Conservation (phyloP, 1,140 invertebrate genomes). For the Onthophagus taurus region DNA sequence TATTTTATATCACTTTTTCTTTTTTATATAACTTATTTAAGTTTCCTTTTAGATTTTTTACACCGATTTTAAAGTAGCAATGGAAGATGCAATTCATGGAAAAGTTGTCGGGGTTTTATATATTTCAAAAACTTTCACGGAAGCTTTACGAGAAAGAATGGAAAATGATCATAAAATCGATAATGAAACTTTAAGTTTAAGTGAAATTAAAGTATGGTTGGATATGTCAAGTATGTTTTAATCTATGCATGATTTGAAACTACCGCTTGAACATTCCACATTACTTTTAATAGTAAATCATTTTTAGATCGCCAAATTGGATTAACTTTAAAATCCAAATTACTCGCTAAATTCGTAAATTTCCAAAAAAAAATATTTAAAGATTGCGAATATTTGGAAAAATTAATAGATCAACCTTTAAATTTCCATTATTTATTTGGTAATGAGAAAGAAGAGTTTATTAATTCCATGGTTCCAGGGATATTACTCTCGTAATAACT, state of each 20-base stretch:
- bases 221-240: conserved; percentile 64
- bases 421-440: conserved; percentile 65
- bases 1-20: too few relatives aligned
- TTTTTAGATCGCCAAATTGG: conserved; percentile 63
- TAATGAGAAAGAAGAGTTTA: conserved; percentile 49
- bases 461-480: conserved; percentile 67
- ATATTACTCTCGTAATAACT: conserved; percentile 56
- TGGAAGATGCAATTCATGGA: conserved; percentile 49
- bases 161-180: conserved; percentile 41
- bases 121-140: conserved; percentile 67
- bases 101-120: conserved; percentile 59
- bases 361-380: conserved; percentile 46
- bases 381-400: conserved; percentile 47
- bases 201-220: conserved; percentile 55
- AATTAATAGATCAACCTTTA: conserved; percentile 48
- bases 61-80: conserved; percentile 43
- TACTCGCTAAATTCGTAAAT: conserved; percentile 52
- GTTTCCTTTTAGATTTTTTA: conserved; percentile 13
- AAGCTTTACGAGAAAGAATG: conserved; percentile 46
- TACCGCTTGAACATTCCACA: too few relatives aligned
- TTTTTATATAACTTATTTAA: background rate
- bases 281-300: conserved; percentile 4
- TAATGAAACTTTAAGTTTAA: conserved; percentile 43
- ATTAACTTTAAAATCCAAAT: conserved; percentile 48
- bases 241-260: conserved; percentile 6